These are phyloP conservation scores for Cantharis flavilabris DNA, from an alignment of 2,888 invertebrate species.

Conservation along the genomic window DNA sequence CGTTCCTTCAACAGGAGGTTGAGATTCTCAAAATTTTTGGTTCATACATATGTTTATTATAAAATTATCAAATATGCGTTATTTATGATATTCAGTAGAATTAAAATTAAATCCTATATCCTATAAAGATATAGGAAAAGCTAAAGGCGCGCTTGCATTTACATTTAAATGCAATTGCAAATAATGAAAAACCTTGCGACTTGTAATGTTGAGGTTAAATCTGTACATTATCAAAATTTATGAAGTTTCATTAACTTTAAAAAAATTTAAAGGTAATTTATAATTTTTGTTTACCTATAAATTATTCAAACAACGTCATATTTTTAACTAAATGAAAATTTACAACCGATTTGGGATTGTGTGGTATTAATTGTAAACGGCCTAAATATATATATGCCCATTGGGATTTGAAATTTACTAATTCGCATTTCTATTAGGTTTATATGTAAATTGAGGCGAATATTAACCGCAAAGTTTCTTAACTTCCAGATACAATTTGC, in stretches of 20 bases:
- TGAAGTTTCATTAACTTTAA: not conserved
- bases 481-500: slow-evolving; percentile 28
- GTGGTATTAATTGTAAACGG: slow-evolving; percentile 33
- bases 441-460: slow-evolving; percentile 36
- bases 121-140: not conserved
- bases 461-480: slow-evolving; percentile 28
- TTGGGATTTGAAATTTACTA: slow-evolving; percentile 31
- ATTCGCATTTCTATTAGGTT: slow-evolving; percentile 41
- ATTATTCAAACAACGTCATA: slow-evolving; percentile 16
- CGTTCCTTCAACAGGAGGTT: too few species aligned
- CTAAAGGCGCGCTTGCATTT: not conserved
- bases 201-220: not conserved
- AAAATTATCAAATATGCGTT: too few species aligned
- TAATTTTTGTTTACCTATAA: slow-evolving; percentile 20
- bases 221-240: not conserved
- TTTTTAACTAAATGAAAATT: slow-evolving; percentile 20
- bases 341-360: slow-evolving; percentile 27
- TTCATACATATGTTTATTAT: too few species aligned
- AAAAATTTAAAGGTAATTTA: slow-evolving; percentile 8
- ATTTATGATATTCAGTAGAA: too few species aligned
- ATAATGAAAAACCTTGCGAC: not conserved
- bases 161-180: not conserved
- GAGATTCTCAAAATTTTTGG: too few species aligned
- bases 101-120: too few species aligned
- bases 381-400: slow-evolving; percentile 33